These are phyloP conservation scores for Nesogale talazaci DNA, from an alignment of 2,113 vertebrate genomes.

Conservation along the genomic window DNA sequence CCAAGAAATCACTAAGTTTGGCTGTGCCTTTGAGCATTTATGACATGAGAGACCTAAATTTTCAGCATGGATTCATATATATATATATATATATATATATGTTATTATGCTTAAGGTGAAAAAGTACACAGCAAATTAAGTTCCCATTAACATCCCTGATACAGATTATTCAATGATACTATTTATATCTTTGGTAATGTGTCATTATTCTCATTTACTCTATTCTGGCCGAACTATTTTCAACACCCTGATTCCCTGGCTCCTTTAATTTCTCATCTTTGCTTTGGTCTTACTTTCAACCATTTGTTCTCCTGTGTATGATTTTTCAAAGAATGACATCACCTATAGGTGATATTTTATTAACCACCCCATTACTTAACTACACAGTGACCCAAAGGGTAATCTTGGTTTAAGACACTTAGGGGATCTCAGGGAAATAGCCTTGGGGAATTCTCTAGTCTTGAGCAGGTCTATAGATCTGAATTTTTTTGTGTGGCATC, in stretches of 20 bases:
- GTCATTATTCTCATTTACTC: background rate
- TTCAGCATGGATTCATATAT: background rate
- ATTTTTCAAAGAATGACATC: background rate
- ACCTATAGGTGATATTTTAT: background rate
- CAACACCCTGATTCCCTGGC: background rate
- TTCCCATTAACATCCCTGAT: background rate
- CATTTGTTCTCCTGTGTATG: background rate
- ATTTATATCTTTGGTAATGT: background rate
- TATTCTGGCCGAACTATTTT: background rate
- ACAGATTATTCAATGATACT: background rate
- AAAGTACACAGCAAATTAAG: background rate
- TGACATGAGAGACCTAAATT: background rate
- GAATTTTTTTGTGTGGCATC: too few species aligned
- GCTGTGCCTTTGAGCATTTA: background rate
- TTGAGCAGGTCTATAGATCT: too few species aligned
- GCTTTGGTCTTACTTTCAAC: background rate
- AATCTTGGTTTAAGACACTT: background rate
- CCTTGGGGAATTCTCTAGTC: background rate
- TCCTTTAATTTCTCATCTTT: background rate
- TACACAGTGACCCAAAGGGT: background rate
- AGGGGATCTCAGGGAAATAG: background rate
- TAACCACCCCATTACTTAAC: background rate
- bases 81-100: background rate
- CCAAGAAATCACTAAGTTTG: background rate
- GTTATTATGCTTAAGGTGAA: background rate